Base-by-base conservation (phyloP, 2,113 vertebrate species). In the Aldabrachelys gigantea region DNA sequence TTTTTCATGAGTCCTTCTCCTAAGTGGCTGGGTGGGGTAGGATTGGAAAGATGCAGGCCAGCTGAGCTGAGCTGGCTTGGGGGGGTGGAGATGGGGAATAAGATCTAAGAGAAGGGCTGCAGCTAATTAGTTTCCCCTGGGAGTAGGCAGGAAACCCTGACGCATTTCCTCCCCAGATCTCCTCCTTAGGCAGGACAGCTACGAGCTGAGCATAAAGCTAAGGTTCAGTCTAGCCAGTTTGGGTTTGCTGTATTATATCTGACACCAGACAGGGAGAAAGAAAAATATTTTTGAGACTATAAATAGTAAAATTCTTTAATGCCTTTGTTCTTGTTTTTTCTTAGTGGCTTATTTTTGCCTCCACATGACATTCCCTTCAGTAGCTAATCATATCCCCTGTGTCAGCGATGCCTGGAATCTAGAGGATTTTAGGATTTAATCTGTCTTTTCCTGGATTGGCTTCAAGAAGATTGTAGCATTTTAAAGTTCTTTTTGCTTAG, bases 291-390 rank as follows among this genome's bases (percentile, higher is more conserved):
- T 89, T 93, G 50, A 90, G 19, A 75, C 75, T 54, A 3, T 82
- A 57, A 52, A 0, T 78, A 76, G 56, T 13, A 82, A 76, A 92
- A 91, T 84, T 6, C 35, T 89, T 96, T 92, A 84, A 76, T 82
- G 2, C 75, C 31, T 82, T 2, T 44, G 86, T 87, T 86, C 50
- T n/a, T 52, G 13, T 76, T 76, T 41, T 47, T 12, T 47, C 25
- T 25, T 17, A 22, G 47, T 69, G 27, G 87, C 16, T 93, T 93
- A 80, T 82, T 97, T 93, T 52, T 85, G 7, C 78, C 59, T 88
- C 87, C 49, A 38, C 25, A 22, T 84, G 62, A 14, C 75, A 78
- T 78, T 78, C 41, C 13, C 24, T 8, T 47, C 41, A 31, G 56
- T 85, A 88, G 83, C 85, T 81, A 59, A 52, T 89, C 89, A 83